Conservation (phyloP, 2,113 vertebrate species). For the Anser cygnoides region DNA sequence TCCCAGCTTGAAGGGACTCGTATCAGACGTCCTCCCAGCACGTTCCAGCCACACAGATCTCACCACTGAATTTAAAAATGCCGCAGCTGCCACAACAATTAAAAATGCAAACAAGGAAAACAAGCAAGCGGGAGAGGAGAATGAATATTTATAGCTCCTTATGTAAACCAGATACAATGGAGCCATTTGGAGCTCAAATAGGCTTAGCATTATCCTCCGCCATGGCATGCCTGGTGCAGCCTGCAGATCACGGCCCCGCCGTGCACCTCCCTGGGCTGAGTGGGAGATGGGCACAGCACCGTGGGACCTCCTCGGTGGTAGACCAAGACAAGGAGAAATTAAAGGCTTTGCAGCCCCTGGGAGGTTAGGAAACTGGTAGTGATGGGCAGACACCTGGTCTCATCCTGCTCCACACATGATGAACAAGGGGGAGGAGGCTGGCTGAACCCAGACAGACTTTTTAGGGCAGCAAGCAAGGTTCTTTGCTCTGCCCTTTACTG, state of each 20-base stretch:
- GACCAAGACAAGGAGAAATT: not conserved
- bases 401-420: not conserved
- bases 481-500: not conserved
- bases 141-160: not conserved
- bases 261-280: not conserved
- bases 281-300: not conserved
- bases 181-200: not conserved
- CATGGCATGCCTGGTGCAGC: not conserved
- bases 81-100: conserved; percentile 21
- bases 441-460: not conserved
- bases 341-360: rapidly evolving
- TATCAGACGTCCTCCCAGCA: not conserved
- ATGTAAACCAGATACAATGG: conserved; percentile 3
- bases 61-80: not conserved
- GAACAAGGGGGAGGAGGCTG: not conserved
- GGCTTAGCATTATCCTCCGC: not conserved
- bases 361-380: not conserved
- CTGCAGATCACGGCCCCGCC: not conserved
- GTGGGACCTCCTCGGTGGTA: rapidly evolving
- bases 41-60: not conserved
- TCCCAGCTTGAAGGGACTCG: not conserved
- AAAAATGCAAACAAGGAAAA: not conserved
- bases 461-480: not conserved
- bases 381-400: not conserved
- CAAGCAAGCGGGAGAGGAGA: not conserved